Conservation (phyloP, 2,888 invertebrate genomes). For the Rhingia campestris region DNA sequence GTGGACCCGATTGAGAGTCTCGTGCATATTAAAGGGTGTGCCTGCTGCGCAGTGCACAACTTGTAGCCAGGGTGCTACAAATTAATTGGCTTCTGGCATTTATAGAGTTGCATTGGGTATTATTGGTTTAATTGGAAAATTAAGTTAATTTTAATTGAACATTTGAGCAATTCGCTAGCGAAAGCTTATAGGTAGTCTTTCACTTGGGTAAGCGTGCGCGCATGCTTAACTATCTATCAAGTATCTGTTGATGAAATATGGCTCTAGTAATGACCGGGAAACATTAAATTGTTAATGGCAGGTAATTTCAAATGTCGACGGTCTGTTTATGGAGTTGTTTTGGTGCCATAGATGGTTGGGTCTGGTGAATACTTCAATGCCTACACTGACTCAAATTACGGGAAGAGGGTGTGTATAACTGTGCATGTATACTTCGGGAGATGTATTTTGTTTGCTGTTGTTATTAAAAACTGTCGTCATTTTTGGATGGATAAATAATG, state of each 20-base stretch:
- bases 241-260: not conserved
- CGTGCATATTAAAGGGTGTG: not conserved
- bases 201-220: conserved; percentile 1
- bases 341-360: conserved; percentile 37
- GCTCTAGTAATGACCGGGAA: conserved; percentile 19
- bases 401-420: conserved; percentile 1
- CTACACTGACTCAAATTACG: not conserved
- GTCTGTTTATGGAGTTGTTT: conserved; percentile 57
- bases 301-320: conserved; percentile 58
- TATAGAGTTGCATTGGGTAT: conserved; percentile 62
- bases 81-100: conserved; percentile 57
- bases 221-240: not conserved
- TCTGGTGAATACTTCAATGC: not conserved
- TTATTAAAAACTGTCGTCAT: not conserved
- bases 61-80: conserved; percentile 37
- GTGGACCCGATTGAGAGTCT: not conserved
- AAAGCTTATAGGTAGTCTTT: not conserved
- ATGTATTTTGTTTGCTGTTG: not conserved
- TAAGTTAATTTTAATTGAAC: conserved; percentile 70
- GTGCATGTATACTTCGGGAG: not conserved
- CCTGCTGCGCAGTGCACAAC: not conserved
- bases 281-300: conserved; percentile 62
- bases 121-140: conserved; percentile 72
- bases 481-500: not conserved
- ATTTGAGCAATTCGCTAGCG: conserved; percentile 33